These are phyloP conservation scores for Athene cunicularia DNA, from an alignment of 2,113 vertebrate species.

Conservation along the genomic window DNA sequence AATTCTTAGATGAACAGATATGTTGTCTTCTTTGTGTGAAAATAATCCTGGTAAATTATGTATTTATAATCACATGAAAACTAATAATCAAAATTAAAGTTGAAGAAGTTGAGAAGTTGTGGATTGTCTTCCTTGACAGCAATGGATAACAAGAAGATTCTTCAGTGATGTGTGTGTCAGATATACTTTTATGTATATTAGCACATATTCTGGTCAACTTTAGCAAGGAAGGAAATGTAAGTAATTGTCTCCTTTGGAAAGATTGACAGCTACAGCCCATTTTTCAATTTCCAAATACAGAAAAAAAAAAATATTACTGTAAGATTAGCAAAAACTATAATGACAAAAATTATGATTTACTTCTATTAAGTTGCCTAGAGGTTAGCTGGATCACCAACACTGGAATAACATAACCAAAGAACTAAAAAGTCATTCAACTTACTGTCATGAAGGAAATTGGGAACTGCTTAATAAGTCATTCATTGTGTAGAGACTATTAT, in stretches of 20 bases:
- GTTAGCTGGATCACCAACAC: background rate
- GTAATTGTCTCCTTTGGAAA: background rate
- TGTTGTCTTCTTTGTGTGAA: background rate
- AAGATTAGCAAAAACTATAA: background rate
- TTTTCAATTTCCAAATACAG: background rate
- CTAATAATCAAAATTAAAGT: background rate
- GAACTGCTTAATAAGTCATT: slow-evolving; percentile 3
- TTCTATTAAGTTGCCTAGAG: background rate
- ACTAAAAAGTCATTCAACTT: background rate
- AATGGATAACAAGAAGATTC: background rate
- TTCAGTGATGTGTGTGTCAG: background rate
- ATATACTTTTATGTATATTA: background rate
- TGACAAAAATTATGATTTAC: background rate
- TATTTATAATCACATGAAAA: background rate
- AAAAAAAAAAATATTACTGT: background rate
- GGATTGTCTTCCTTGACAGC: background rate
- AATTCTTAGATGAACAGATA: background rate
- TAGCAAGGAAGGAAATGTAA: background rate
- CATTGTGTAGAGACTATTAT: background rate
- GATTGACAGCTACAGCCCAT: background rate
- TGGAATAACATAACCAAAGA: background rate
- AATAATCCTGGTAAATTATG: background rate
- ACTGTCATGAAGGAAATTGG: background rate
- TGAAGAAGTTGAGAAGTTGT: background rate
- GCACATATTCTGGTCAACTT: background rate